Evolutionary conservation across 2,797 vertebrate species (phyloP).

Genomic region (Macropus fuliginosus): DNA sequence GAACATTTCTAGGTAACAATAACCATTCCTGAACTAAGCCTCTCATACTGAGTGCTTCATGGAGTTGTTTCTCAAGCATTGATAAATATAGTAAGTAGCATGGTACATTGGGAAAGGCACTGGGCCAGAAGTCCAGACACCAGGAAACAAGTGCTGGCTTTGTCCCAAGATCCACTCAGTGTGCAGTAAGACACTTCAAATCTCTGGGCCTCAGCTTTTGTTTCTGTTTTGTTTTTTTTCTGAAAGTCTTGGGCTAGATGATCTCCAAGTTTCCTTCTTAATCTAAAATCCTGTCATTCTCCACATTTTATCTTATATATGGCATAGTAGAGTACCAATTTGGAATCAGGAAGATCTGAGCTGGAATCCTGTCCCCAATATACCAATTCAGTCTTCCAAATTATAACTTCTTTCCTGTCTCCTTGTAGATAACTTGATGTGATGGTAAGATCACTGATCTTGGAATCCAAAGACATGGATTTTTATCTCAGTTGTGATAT

Average conservation of each 20-base stretch:
- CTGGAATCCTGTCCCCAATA: too few relatives aligned
- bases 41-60: neutral
- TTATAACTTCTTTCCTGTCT: neutral
- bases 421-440: neutral
- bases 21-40: neutral
- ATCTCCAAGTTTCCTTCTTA: neutral
- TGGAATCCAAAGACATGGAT: neutral
- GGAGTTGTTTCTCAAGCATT: neutral
- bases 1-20: neutral
- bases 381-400: too few relatives aligned
- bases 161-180: neutral
- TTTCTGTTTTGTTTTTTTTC: neutral
- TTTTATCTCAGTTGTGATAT: neutral
- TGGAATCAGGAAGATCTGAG: neutral
- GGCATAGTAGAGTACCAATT: neutral
- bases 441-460: neutral
- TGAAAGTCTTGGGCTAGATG: neutral
- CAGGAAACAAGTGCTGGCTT: neutral
- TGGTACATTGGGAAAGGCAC: neutral
- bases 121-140: neutral
- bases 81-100: neutral
- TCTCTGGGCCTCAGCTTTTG: neutral
- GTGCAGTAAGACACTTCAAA: neutral
- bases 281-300: neutral
- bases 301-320: neutral